Conservation (phyloP, 2,888 invertebrate genomes). For the Drosophila nr. medialis region DNA sequence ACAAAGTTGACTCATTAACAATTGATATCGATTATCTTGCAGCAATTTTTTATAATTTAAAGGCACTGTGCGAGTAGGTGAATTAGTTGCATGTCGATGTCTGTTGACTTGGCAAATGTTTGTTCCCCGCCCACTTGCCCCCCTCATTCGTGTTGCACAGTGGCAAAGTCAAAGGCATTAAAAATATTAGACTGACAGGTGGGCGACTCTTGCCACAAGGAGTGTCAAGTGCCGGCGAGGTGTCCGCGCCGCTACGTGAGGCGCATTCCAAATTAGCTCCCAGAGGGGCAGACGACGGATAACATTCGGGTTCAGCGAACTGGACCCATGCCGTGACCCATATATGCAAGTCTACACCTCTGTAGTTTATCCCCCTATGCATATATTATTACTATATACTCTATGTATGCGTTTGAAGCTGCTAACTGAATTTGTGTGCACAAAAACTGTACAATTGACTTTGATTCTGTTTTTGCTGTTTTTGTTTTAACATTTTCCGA, state of each 20-base stretch:
- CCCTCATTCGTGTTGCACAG: constrained; percentile 24
- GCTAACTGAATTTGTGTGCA: constrained; percentile 21
- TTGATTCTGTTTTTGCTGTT: constrained; percentile 10
- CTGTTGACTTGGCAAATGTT: constrained; percentile 56
- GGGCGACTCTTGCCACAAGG: constrained; percentile 48
- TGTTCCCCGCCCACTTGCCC: constrained; percentile 47
- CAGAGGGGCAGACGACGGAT: constrained; percentile 9
- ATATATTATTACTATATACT: constrained; percentile 38
- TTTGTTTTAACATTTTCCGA: constrained; percentile 29
- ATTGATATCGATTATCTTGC: background rate
- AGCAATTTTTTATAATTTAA: background rate
- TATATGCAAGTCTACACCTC: constrained; percentile 28
- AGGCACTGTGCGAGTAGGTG: constrained; percentile 34
- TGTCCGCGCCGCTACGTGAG: constrained; percentile 45
- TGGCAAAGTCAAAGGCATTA: constrained; percentile 62
- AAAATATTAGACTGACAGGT: constrained; percentile 52
- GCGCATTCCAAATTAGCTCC: constrained; percentile 63
- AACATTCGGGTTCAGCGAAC: constrained; percentile 62
- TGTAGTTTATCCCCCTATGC: constrained; percentile 3
- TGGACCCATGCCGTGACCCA: constrained; percentile 32
- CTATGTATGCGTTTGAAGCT: constrained; percentile 1
- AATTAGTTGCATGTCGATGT: constrained; percentile 30
- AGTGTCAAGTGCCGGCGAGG: constrained; percentile 73
- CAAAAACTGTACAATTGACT: constrained; percentile 34
- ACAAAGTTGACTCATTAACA: background rate